Evolutionary conservation across 2,888 invertebrate genomes (phyloP), one percentile per base, ranked within the genome.

Genomic region (Sphinx pinastri): DNA sequence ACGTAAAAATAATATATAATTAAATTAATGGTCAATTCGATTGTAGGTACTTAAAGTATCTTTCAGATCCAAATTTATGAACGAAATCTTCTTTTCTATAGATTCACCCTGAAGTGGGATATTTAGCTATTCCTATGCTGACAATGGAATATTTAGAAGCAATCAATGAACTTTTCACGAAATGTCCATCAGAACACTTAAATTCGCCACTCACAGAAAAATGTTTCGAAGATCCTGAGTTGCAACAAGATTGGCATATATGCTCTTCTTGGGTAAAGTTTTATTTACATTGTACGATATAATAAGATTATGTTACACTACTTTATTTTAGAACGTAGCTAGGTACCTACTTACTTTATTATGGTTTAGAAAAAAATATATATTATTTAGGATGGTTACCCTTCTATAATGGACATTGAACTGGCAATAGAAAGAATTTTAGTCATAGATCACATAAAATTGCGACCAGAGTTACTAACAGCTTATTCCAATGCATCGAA

Each of bases 361-460:
- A 38, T 38, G 38, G 38, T 38, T 2, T 38, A 38, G 6, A 38
- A 7, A 7, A 7, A 7, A 2, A 7, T 38, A 7, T 3, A 70
- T 71, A 52, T 75, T 67, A 81, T 86, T 72, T 70, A 94, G 91
- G 94, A 95, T 71, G 83, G 77, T 2, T 91, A 88, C 78, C 96
- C 96, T 10, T 91, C 93, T 10, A 75, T 78, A n/a, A 91, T 94
- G 84, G 96, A 96, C 74, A 95, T 96, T 69, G 95, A 95, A 70
- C 88, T 96, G 82, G 95, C 95, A 1, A 92, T 95, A 73, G 96
- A 96, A 84, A 91, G 95, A 76, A 82, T 90, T 74, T 79, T 95
- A 67, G 89, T 94, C 1, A 90, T 88, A 69, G 84, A 93, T 55
- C 89, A 94, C 75, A 86, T 96, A 14, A 84, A 85, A 72, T 76